Conservation (phyloP, 2,113 vertebrate genomes). For the Rostratula benghalensis region DNA sequence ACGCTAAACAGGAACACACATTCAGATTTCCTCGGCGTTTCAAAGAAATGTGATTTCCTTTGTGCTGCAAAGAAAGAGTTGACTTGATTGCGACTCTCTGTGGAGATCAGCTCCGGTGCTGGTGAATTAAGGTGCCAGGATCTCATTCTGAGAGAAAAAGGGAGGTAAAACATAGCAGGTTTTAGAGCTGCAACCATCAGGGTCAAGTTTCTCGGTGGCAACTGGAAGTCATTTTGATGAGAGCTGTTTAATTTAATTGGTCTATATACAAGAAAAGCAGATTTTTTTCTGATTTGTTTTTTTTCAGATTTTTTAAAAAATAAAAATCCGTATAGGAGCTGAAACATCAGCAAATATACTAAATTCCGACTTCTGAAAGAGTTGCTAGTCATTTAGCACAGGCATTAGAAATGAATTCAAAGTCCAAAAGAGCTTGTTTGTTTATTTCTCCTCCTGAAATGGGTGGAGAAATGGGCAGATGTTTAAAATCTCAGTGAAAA, state of each 20-base stretch:
- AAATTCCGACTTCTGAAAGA: background rate
- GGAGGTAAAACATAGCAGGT: background rate
- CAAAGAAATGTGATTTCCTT: conserved; percentile 71
- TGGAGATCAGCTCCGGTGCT: conserved; percentile 11
- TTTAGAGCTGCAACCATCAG: background rate
- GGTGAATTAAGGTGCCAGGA: conserved; percentile 18
- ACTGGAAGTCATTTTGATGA: background rate
- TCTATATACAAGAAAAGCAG: background rate
- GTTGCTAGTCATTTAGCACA: background rate
- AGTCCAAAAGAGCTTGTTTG: background rate
- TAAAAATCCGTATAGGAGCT: background rate
- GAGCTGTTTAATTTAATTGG: background rate
- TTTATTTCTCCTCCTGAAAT: background rate
- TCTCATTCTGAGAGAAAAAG: background rate
- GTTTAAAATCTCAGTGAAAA: background rate
- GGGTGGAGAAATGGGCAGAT: background rate
- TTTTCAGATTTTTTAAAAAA: background rate
- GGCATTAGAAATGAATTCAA: background rate
- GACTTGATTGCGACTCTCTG: conserved; percentile 54
- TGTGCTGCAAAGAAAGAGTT: conserved; percentile 55
- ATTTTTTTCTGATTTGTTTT: background rate
- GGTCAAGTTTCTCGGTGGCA: background rate
- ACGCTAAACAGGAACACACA: conserved; percentile 69
- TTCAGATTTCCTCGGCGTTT: conserved; percentile 58
- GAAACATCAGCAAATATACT: background rate